Percentiles rank a stretch among this genome's conserved stretches.
Conservation (phyloP, 2,113 vertebrate genomes). For the Ploceus nigricollis region DNA sequence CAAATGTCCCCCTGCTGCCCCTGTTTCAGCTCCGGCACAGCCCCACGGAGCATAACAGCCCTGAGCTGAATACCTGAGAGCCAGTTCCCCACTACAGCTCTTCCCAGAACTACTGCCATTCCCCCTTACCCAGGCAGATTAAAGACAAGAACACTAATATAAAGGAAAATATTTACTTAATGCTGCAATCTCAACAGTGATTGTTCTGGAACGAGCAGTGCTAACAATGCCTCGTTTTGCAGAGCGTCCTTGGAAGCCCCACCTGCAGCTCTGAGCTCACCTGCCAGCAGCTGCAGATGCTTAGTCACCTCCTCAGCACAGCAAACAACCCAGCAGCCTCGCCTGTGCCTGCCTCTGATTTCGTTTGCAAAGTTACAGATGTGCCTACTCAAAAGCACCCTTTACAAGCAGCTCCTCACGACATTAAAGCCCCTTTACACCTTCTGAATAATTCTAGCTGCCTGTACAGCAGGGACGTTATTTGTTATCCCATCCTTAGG, state of each 20-base stretch:
- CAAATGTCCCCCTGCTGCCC: not conserved
- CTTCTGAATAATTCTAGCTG: constrained; percentile 31
- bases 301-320: not conserved
- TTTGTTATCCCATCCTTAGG: constrained; percentile 23
- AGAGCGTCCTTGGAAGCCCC: not conserved
- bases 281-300: not conserved
- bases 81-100: not conserved
- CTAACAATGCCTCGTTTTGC: not conserved
- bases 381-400: not conserved
- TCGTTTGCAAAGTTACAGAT: not conserved
- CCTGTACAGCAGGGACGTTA: not conserved
- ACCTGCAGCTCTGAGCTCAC: not conserved
- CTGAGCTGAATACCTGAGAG: fast-evolving
- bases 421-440: constrained; percentile 26
- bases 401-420: not conserved
- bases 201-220: not conserved
- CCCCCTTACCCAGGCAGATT: not conserved
- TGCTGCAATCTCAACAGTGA: not conserved
- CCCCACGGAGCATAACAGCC: fast-evolving
- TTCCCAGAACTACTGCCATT: not conserved
- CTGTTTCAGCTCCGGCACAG: not conserved
- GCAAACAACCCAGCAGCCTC: not conserved
- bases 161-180: not conserved
- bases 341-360: not conserved
- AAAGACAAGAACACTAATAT: not conserved